Conservation (phyloP, 2,113 vertebrate species). For the Noturus placidus region DNA sequence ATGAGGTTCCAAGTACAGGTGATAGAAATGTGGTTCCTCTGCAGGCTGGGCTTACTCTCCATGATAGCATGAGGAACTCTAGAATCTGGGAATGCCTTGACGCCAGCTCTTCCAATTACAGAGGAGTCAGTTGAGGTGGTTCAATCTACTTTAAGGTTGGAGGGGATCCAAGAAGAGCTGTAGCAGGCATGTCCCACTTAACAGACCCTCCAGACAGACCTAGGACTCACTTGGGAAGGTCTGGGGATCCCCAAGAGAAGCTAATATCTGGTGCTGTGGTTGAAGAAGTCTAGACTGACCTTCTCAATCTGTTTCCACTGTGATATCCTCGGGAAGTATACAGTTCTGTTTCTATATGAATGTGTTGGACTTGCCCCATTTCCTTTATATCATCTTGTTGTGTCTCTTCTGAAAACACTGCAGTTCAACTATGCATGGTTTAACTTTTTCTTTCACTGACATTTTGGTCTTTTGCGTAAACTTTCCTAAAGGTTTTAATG, state of each 20-base stretch:
- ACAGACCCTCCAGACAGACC: neutral
- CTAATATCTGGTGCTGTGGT: neutral
- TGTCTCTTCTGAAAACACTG: neutral
- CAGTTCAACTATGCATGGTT: neutral
- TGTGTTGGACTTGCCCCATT: neutral
- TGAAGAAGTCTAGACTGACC: neutral
- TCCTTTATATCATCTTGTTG: neutral
- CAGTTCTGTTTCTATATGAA: neutral
- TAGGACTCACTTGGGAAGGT: neutral
- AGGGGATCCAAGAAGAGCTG: neutral
- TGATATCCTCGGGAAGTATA: neutral
- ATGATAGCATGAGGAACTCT: neutral
- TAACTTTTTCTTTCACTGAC: neutral
- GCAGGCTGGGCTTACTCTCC: neutral
- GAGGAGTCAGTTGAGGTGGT: neutral
- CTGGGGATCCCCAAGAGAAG: neutral
- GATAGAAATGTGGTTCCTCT: neutral
- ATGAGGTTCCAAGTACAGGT: neutral
- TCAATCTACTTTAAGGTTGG: neutral
- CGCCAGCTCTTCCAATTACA: neutral
- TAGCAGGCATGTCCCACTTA: neutral
- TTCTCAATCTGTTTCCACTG: neutral
- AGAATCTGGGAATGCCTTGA: neutral
- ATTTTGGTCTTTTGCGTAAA: slow-evolving; percentile 3
- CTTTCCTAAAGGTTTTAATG: neutral